Base-by-base conservation (phyloP, 2,888 invertebrate genomes). In the Caradrina kadenii region DNA sequence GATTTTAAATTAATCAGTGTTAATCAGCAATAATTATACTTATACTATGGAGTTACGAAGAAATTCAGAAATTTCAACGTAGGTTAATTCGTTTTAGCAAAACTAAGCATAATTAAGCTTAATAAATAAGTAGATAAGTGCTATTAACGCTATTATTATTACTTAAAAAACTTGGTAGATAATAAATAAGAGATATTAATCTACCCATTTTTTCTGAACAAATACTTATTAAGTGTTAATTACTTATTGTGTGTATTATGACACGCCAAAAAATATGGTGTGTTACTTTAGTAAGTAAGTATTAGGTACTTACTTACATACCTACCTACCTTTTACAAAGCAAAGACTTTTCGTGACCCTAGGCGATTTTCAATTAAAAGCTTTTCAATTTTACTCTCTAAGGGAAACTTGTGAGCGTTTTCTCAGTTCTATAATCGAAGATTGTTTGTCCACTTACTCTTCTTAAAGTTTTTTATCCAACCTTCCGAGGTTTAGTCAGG, bases 311-410 rank as follows among this genome's bases (percentile, higher is more conserved):
- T 64, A 26, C 35, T 35, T 39, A 39, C 6, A 26, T 56, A 60
- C 39, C 3, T 39, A 13, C 39, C 39, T 39, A 39, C 45, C 52
- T 58, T 63, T 67, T 73, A 39, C 45, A 59, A 71, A 60, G 31
- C 53, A 79, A 58, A 69, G 59, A 58, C 60, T 81, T 82, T 84
- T 81, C 80, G 84, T 79, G 71, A 76, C 84, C 67, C 63, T 54
- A 69, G 79, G 81, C 83, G 76, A 79, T 81, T 84, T 83, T 80
- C 86, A 87, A 86, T 88, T 86, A 84, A 87, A 79, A 84, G 79
- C 83, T 85, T 87, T 87, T 81, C 74, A 84, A 80, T 81, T 82
- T 80, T 78, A 72, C 72, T 81, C 75, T 78, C 66, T 73, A 31
- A 63, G 52, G 45, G 58, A 73, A 74, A 73, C 65, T 79, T 68